Evolutionary conservation across 2,888 invertebrate species (phyloP).

Genomic region (Diloba caeruleocephala): DNA sequence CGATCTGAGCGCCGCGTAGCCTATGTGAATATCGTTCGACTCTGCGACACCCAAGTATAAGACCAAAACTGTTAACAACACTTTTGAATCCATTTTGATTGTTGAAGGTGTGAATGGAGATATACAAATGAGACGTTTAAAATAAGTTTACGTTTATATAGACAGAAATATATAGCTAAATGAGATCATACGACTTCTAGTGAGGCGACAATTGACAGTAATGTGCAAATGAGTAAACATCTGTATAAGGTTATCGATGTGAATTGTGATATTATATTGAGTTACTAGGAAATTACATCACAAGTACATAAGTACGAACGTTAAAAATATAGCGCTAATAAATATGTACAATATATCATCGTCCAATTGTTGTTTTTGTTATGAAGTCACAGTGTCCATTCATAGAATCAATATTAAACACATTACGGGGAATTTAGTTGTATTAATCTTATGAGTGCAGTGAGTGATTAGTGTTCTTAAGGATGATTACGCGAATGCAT

Average conservation of each 20-base stretch:
- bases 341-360: conserved; percentile 4
- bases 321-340: conserved; percentile 10
- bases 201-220: conserved; percentile 37
- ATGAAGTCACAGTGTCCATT: conserved; percentile 18
- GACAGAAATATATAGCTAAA: conserved; percentile 10
- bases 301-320: background rate
- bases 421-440: conserved; percentile 5
- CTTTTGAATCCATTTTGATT: conserved; percentile 41
- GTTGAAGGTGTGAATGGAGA: background rate
- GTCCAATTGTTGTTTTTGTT: conserved; percentile 15
- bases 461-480: too few species aligned
- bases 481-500: too few species aligned
- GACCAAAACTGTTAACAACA: conserved; percentile 25
- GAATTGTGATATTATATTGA: conserved; percentile 19
- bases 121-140: conserved; percentile 12
- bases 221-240: conserved; percentile 45
- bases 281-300: conserved; percentile 37
- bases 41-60: conserved; percentile 27
- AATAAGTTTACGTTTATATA: conserved; percentile 33
- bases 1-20: conserved; percentile 53
- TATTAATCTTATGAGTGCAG: background rate
- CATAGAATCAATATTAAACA: conserved; percentile 18
- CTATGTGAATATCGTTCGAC: conserved; percentile 66
- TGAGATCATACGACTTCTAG: conserved; percentile 47
- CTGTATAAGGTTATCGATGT: conserved; percentile 24